phyloP scores from a whole-genome alignment of 2,797 vertebrate genomes.

The Lates japonicus region DNA sequence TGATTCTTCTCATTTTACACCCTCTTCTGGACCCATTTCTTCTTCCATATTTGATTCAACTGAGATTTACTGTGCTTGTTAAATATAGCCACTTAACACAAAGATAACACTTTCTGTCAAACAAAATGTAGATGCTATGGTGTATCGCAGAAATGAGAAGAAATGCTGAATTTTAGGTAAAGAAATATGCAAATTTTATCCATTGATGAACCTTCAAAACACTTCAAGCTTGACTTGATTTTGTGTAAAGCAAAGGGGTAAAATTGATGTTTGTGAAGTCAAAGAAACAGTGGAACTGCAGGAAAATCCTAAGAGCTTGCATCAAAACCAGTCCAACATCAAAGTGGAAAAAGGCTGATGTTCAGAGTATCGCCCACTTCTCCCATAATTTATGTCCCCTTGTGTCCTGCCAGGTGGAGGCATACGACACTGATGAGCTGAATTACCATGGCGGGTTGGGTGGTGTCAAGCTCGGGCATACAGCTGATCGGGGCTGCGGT shows the following conservation, averaged over 20 bases:
- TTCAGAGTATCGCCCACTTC: not conserved
- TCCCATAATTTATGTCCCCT: not conserved
- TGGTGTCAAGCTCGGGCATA: conserved; percentile 91
- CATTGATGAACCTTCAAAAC: not conserved
- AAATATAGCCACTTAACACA: conserved; percentile 15
- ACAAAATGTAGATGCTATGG: conserved; percentile 9
- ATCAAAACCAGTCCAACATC: not conserved
- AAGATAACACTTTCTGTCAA: not conserved
- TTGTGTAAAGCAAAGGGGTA: not conserved
- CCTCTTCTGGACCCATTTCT: not conserved
- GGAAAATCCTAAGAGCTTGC: not conserved
- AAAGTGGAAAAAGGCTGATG: not conserved
- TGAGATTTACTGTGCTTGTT: conserved; percentile 15
- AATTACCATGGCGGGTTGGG: conserved; percentile 91
- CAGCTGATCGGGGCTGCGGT: conserved; percentile 92
- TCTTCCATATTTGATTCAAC: conserved; percentile 34
- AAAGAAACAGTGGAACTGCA: not conserved
- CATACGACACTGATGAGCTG: conserved; percentile 90
- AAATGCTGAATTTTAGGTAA: not conserved
- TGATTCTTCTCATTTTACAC: conserved; percentile 17
- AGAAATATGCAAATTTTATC: not conserved
- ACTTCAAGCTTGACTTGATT: not conserved
- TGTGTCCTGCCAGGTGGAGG: conserved; percentile 87
- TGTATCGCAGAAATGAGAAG: not conserved
- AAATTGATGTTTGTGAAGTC: not conserved